Evolutionary conservation across 2,888 invertebrate species (phyloP), one percentile per base, ranked within the genome.

Genomic region (Scaeva pyrastri): DNA sequence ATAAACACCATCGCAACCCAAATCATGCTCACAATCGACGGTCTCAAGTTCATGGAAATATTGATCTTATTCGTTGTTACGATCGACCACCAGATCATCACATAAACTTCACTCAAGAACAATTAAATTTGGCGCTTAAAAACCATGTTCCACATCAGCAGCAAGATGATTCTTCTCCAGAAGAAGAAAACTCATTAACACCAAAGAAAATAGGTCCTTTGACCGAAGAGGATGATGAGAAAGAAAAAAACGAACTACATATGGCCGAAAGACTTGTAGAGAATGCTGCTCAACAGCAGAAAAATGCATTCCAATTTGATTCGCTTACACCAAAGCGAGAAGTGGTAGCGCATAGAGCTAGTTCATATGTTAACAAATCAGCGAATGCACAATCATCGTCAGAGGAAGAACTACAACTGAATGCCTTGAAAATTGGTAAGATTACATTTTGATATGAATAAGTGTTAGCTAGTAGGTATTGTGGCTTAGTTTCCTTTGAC

Each of bases 261-360:
- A 92, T 92, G 89, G 93, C 92, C 26, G 93, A 93, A 88, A 91
- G 91, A 88, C 90, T 92, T 31, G 92, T 93, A 41, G 93, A 93
- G 88, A 90, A 89, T 84, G 90, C 90, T 83, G 91, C 90, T 85
- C 90, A 91, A 87, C 92, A 92, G 81, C 91, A 92, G 78, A 91
- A 91, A 88, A 92, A 91, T 90, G 92, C 91, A 86, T 92, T 92
- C 87, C 92, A 93, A 89, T 92, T 92, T 83, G 92, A 92, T 90
- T 92, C 93, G 83, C 89, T 92, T n/a, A 92, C 92, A 90, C 92
- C 92, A 88, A 92, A 91, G 88, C 90, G 91, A 88, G 88, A 88
- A 50, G 56, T 84, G 26, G 41, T 60, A 71, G 70, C 68, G 41
- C 64, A 74, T 68, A 80, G 72, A 73, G 76, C 78, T n/a, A 87